These are phyloP conservation scores for Helicoverpa armigera DNA, from an alignment of 1,140 invertebrate species.

Conservation along the genomic window DNA sequence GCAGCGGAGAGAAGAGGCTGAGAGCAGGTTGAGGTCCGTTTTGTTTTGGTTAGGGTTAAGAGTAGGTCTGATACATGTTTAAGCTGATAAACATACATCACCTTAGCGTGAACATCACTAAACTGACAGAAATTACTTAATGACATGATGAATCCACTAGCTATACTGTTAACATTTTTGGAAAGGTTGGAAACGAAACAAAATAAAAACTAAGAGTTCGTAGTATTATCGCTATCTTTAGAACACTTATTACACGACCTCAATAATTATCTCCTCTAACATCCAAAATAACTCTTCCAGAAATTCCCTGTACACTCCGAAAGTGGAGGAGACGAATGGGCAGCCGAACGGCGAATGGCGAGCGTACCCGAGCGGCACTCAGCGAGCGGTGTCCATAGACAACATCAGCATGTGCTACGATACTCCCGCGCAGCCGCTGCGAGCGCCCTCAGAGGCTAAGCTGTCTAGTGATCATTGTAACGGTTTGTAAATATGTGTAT, in stretches of 20 bases:
- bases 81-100: not conserved
- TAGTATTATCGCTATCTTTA: no score
- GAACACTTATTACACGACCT: no score
- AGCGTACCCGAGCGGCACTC: constrained; percentile 78
- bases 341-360: constrained; percentile 86
- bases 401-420: constrained; percentile 87
- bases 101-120: no score
- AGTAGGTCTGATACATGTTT: not conserved
- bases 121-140: no score
- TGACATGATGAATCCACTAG: no score
- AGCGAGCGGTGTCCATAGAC: constrained; percentile 88
- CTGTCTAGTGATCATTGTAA: constrained; percentile 78
- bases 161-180: no score
- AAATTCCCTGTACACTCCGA: constrained; percentile 89
- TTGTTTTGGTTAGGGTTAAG: constrained; percentile 19
- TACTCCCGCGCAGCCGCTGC: constrained; percentile 68
- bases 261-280: not conserved
- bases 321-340: constrained; percentile 86
- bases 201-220: no score
- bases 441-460: constrained; percentile 79
- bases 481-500: constrained; percentile 59
- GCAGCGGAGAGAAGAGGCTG: constrained; percentile 92
- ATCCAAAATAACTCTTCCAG: constrained; percentile 74
- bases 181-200: no score
- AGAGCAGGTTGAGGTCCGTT: constrained; percentile 90